These are phyloP conservation scores for Uropetala carovei DNA, from an alignment of 2,888 invertebrate genomes.

Conservation along the genomic window DNA sequence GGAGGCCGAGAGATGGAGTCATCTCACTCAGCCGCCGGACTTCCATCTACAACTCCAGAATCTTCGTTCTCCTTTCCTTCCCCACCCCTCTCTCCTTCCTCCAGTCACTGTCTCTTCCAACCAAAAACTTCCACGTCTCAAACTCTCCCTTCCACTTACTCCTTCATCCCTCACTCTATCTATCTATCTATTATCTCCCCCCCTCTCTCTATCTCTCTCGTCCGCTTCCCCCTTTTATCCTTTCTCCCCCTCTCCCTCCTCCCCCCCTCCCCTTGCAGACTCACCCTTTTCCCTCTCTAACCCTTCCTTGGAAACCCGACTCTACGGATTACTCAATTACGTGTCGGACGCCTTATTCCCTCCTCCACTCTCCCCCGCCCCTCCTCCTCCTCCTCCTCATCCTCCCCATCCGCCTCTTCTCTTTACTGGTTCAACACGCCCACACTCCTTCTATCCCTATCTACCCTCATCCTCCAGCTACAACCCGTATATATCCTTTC, in stretches of 20 bases:
- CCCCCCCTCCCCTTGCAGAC: background rate
- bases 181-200: background rate
- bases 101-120: background rate
- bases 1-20: background rate
- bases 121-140: background rate
- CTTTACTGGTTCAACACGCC: too few species aligned
- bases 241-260: background rate
- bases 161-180: background rate
- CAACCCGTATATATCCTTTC: too few species aligned
- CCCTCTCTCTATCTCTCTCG: background rate
- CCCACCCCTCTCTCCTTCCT: background rate
- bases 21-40: background rate
- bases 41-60: background rate
- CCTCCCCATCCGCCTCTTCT: too few species aligned
- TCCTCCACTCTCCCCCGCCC: too few species aligned
- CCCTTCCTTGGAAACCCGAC: conserved; percentile 63
- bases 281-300: background rate
- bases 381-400: background rate
- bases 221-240: background rate
- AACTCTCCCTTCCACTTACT: conserved; percentile 13
- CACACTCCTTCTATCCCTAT: too few species aligned
- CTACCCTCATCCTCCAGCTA: too few species aligned
- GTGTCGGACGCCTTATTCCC: background rate
- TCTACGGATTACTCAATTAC: conserved; percentile 67
- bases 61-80: conserved; percentile 26